Evolutionary conservation across 1,140 invertebrate species (phyloP), one percentile per base, ranked within the genome.

Genomic region (Pseudomyrmex gracilis): DNA sequence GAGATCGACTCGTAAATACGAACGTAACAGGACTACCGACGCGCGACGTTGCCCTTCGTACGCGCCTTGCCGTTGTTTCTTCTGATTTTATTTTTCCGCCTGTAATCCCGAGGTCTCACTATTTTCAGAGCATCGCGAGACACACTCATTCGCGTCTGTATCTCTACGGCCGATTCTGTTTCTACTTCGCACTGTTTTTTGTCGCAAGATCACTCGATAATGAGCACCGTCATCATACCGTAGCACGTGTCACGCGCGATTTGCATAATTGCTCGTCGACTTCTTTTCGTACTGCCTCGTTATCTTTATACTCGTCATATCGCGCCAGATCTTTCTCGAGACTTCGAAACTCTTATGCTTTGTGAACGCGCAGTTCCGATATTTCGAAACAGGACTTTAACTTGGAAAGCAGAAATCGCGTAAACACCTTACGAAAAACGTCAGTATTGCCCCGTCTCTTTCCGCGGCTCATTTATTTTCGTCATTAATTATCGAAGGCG

Each of bases 191-290:
- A 20, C 43, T 67, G 13, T 57, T 57, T 78, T 47, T 70, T 64
- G 34, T 1, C 60, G 76, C n/a, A 34, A 67, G 53, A 24, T 15
- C 15, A 51, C 24, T 82, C 68, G 78, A 20, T 82, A 82, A 82
- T 53, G 57, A 61, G 45, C 58, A 73, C n/a, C 68, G 57, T 49
- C 77, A 22, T 51, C 67, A 20, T 1, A 45, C 5, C 12, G 78
- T 53, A 63, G 49, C 78, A 82, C 78, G 78, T 82, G 78, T 82
- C 78, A 63, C 70, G 78, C 70, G 70, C 58, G 58, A 82, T 82
- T 82, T 82, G 78, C 78, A 82, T 82, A 82, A 82, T 82, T 82
- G 55, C 70, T 71, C 57, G 45, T 61, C 45, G 45, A 60, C 45
- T 82, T 73, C 57, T 82, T 51, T 63, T 43, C 24, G 17, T 66